Percentiles rank a stretch among this genome's conserved stretches.
Conservation (phyloP, 2,113 vertebrate genomes). For the Hypocryptadius cinnamomeus region DNA sequence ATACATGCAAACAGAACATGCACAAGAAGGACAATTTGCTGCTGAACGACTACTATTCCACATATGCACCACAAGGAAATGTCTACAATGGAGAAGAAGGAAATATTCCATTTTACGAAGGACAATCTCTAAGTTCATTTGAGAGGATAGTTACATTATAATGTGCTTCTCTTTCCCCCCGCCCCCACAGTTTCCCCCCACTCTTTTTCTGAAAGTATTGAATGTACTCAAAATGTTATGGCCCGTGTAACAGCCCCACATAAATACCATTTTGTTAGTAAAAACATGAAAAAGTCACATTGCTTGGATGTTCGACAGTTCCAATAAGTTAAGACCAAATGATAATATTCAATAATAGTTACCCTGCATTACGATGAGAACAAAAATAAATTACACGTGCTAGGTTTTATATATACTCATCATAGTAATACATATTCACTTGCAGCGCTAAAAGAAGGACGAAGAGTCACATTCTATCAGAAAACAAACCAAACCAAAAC, state of each 20-base stretch:
- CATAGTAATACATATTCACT: slow-evolving; percentile 81
- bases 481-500: slow-evolving; percentile 61
- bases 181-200: slow-evolving; percentile 39
- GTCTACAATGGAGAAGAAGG: slow-evolving; percentile 70
- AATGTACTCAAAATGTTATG: slow-evolving; percentile 70
- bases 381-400: slow-evolving; percentile 84
- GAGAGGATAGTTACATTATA: slow-evolving; percentile 75
- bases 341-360: slow-evolving; percentile 77
- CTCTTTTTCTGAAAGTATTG: slow-evolving; percentile 65
- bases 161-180: slow-evolving; percentile 75
- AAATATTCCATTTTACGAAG: slow-evolving; percentile 73
- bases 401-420: slow-evolving; percentile 69
- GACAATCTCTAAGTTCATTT: slow-evolving; percentile 72
- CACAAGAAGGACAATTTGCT: slow-evolving; percentile 80
- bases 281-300: slow-evolving; percentile 80
- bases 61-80: slow-evolving; percentile 76
- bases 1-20: slow-evolving; percentile 98
- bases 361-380: slow-evolving; percentile 83
- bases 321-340: slow-evolving; percentile 84
- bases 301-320: slow-evolving; percentile 73
- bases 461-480: slow-evolving; percentile 87
- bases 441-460: slow-evolving; percentile 80
- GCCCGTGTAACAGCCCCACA: slow-evolving; percentile 73
- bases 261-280: slow-evolving; percentile 75
- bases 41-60: slow-evolving; percentile 75